Evolutionary conservation across 2,888 invertebrate genomes (phyloP).

Genomic region (Dugesia japonica): DNA sequence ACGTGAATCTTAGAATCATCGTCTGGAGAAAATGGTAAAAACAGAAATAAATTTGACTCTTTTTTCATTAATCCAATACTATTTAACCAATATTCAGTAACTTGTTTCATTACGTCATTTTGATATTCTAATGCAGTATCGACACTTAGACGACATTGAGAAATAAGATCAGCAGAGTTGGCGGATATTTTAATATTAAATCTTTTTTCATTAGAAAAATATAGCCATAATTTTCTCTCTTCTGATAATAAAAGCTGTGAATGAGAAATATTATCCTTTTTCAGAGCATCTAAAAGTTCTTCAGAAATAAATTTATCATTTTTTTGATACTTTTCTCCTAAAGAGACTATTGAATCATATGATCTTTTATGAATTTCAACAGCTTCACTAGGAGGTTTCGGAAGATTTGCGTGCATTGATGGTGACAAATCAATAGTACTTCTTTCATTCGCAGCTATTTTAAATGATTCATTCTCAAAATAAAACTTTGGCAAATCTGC

Average conservation of each 20-base stretch:
- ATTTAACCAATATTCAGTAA: neutral
- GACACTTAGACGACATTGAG: neutral
- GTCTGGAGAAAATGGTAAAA: slow-evolving; percentile 7
- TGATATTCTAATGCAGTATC: neutral
- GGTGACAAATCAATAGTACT: neutral
- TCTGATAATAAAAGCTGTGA: neutral
- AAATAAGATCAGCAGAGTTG: neutral
- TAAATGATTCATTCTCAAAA: neutral
- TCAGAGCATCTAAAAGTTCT: neutral
- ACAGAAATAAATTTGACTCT: neutral
- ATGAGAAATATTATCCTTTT: neutral
- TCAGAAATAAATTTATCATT: neutral
- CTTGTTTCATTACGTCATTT: neutral
- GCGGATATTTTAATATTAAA: neutral
- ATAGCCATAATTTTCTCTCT: neutral
- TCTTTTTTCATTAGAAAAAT: neutral
- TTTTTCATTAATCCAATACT: neutral
- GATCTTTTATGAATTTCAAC: neutral
- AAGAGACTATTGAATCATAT: neutral
- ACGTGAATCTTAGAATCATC: neutral
- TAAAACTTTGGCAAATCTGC: neutral
- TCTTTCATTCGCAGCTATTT: neutral
- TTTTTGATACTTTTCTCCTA: neutral
- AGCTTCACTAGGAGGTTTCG: neutral
- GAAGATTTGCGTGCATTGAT: neutral